phyloP scores from a whole-genome alignment of 2,113 vertebrate genomes.

The Eublepharis macularius region DNA sequence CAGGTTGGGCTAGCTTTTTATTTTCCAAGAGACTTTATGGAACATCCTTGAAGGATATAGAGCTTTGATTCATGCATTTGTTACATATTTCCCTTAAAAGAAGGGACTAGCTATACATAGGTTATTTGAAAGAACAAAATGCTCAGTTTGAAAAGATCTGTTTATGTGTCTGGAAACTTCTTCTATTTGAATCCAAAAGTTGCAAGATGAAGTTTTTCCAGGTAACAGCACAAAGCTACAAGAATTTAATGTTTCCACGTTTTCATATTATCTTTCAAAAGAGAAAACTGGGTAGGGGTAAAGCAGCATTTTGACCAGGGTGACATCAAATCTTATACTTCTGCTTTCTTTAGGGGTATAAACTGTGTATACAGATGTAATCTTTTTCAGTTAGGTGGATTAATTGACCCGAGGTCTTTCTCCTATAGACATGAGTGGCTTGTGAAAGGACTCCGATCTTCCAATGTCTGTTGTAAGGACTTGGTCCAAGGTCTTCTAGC shows the following conservation, averaged over 20 bases:
- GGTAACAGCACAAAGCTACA: no score
- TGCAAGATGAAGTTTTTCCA: not conserved
- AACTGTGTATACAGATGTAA: not conserved
- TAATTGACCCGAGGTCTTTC: not conserved
- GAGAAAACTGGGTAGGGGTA: not conserved
- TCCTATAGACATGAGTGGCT: not conserved
- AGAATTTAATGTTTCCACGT: no score
- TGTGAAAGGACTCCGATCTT: not conserved
- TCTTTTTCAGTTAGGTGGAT: not conserved
- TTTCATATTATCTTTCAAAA: not conserved
- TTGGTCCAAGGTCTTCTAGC: not conserved
- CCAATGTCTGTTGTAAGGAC: not conserved
- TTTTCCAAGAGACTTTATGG: not conserved
- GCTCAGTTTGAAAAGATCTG: not conserved
- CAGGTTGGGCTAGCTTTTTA: not conserved
- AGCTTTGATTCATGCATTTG: not conserved
- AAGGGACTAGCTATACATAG: no score
- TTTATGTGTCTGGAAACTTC: rapidly evolving
- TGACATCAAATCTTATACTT: not conserved
- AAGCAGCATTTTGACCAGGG: not conserved
- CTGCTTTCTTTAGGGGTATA: not conserved
- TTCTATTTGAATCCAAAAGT: not conserved
- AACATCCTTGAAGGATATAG: not conserved
- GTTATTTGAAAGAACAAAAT: not conserved
- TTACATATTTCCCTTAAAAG: not conserved